Conservation (phyloP, 2,797 vertebrate genomes). For the Cygnus olor region DNA sequence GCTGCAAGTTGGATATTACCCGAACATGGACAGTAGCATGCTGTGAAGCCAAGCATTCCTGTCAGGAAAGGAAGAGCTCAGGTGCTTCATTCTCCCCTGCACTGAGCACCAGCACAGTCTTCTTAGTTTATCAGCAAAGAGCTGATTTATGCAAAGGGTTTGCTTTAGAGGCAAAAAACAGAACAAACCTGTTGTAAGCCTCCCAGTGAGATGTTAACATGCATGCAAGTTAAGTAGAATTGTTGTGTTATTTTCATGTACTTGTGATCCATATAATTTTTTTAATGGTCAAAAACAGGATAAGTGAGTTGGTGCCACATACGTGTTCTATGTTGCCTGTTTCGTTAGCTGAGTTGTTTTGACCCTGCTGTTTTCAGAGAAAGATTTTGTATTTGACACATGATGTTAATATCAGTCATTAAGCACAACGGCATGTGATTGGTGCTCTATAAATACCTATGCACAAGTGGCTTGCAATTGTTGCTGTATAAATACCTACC, state of each 20-base stretch:
- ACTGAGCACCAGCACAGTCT: not conserved
- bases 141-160: not conserved
- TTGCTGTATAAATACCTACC: not conserved
- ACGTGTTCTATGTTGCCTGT: not conserved
- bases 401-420: slow-evolving; percentile 49
- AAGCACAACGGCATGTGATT: not conserved
- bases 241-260: not conserved
- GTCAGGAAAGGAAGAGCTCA: not conserved
- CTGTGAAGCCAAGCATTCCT: not conserved
- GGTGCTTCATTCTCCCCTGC: not conserved
- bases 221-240: not conserved
- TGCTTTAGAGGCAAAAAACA: not conserved
- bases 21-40: not conserved
- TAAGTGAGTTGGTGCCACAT: not conserved
- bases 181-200: not conserved
- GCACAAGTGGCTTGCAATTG: not conserved
- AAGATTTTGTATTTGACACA: slow-evolving; percentile 31
- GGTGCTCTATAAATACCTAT: slow-evolving; percentile 30
- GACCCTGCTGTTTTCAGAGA: slow-evolving; percentile 25
- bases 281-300: not conserved
- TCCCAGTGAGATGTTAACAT: not conserved
- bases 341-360: slow-evolving; percentile 21
- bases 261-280: slow-evolving; percentile 3
- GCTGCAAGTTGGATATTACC: not conserved
- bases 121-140: not conserved